Base-by-base conservation (phyloP, 2,113 vertebrate genomes). In the Apodemus speciosus region DNA sequence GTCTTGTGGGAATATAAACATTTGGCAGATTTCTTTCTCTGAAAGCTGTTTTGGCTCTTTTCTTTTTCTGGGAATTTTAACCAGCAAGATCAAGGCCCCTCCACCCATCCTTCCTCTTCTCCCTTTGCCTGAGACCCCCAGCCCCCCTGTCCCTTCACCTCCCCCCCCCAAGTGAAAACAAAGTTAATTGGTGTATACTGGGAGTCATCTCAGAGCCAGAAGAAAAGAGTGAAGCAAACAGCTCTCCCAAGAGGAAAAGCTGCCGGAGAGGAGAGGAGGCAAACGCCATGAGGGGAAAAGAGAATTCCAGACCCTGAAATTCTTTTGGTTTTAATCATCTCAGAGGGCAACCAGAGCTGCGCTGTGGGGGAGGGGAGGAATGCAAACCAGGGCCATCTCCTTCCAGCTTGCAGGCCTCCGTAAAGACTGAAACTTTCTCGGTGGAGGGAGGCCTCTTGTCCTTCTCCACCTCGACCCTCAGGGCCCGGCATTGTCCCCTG, bases 251-350 rank as follows among this genome's bases (percentile, higher is more conserved):
- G 94, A 96, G 96, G 86, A 96, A 92, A 96, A 89, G 85, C 95
- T 89, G 62, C 46, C 72, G 92, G 85, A 89, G 91, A 64, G 87
- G 35, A 87, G 75, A 94, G 89, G 69, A 95, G 94, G 92, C 95
- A 80, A 95, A 95, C 38, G 64, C 93, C 89, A 88, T 93, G 93
- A 21, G 86, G 96, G 97, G 95, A 95, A 94, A 92, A 97, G 96
- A 86, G 96, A 94, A 97, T 97, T 96, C 96, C 96, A 97, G 96
- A 96, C 97, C 95, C 96, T 96, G 97, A 96, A 97, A 97, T 97
- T 97, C 97, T 97, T 97, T 97, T 96, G 97, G 96, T 97, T 97
- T 97, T 97, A 97, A 97, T 97, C 97, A 97, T 97, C 96, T 92
- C 92, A 64, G 94, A 96, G 95, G 94, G 94, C 89, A 14, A 94